Evolutionary conservation across 2,888 invertebrate genomes (phyloP), one percentile per base, ranked within the genome.

Genomic region (Pogonocherus hispidulus): DNA sequence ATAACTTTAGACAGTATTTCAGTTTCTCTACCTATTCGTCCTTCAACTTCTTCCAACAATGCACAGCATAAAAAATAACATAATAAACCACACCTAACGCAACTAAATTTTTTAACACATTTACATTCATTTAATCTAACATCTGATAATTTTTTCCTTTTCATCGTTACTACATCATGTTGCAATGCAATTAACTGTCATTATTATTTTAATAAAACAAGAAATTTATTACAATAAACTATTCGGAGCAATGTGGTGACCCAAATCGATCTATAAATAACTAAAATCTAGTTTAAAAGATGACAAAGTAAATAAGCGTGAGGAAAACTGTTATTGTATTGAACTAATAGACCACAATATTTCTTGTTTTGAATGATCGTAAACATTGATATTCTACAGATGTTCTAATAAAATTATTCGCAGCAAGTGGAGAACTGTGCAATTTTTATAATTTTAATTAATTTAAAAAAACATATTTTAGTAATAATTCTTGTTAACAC

Each of bases 11-110:
- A 41, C 14, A 41, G 41, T 5, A 41, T 41, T 41, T 41, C 41
- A 41, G 41, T 41, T 41, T 41, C 41, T 14, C 41, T 41, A 41
- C 41, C n/a, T 5, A 27, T 27, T n/a, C 41, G 41, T 41, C 41
- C 41, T 41, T 41, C 41, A n/a, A 41, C 41, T 41, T 41, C 41
- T 41, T 41, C 41, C 41, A 41, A 41, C 41, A 41, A 41, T 41
- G 41, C 41, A n/a, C 16, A 11, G 16, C 16, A 41, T 41, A 41
- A 41, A 41, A 41, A 41, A 14, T n/a, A 32, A 32, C 32, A 32
- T 32, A 14, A 41, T 41, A 14, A 16, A 41, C 41, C 41, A 14
- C 41, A 41, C 41, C 41, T 41, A 41, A 41, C 41, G 41, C 41
- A 41, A 41, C 41, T 14, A 41, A n/a, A 41, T 14, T 41, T 41